Conservation (phyloP, 2,113 vertebrate genomes). For the Dendropsophus ebraccatus region DNA sequence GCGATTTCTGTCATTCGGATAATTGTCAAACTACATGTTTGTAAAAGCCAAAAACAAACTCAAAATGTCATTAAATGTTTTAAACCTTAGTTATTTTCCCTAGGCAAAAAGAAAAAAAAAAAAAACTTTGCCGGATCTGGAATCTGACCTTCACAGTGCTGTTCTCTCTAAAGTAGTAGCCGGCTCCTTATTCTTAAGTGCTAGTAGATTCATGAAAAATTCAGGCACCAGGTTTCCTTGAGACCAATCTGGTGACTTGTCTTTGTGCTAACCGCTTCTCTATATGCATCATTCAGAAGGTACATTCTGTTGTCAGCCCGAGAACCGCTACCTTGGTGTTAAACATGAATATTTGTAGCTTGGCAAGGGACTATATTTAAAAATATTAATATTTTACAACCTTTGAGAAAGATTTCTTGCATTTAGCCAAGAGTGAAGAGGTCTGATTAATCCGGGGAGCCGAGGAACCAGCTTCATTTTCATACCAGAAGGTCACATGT, state of each 20-base stretch:
- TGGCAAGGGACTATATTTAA: constrained; percentile 83
- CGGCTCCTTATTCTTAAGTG: constrained; percentile 92
- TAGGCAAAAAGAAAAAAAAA: constrained; percentile 70
- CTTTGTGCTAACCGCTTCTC: constrained; percentile 88
- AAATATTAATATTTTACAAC: constrained; percentile 86
- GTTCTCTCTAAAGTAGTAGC: constrained; percentile 80
- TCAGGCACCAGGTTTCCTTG: constrained; percentile 88
- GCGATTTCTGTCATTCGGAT: constrained; percentile 10
- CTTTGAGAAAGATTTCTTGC: constrained; percentile 72
- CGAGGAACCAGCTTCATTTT: constrained; percentile 65
- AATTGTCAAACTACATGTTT: constrained; percentile 70
- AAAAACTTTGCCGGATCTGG: constrained; percentile 72
- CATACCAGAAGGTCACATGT: constrained; percentile 65
- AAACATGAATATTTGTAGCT: constrained; percentile 88
- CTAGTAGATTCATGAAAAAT: constrained; percentile 97
- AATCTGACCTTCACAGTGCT: constrained; percentile 82
- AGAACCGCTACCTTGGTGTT: constrained; percentile 83
- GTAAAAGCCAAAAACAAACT: constrained; percentile 69
- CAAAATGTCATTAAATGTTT: constrained; percentile 75
- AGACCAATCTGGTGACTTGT: constrained; percentile 94
- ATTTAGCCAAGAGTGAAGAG: constrained; percentile 72
- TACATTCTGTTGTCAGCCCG: constrained; percentile 81
- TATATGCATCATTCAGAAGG: constrained; percentile 86
- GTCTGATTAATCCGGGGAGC: constrained; percentile 63
- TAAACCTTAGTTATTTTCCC: constrained; percentile 77